phyloP scores from a whole-genome alignment of 1,140 invertebrate genomes.

The Eupeodes corollae region DNA sequence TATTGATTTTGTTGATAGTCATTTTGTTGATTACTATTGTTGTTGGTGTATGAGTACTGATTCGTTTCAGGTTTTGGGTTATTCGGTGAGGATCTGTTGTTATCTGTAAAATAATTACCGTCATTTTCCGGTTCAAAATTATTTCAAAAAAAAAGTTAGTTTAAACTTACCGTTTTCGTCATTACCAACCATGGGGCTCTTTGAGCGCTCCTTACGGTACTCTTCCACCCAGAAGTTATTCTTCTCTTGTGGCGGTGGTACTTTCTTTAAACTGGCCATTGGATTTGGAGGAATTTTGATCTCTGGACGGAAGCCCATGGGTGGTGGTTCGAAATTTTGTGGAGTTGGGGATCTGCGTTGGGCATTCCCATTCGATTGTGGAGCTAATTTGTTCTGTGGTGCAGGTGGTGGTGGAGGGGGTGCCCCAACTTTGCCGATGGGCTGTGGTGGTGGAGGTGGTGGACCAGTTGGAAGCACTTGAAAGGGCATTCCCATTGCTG shows the following conservation, averaged over 20 bases:
- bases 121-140: no score
- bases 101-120: no score
- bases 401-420: constrained; percentile 46
- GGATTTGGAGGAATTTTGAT: constrained; percentile 58
- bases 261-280: constrained; percentile 43
- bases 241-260: constrained; percentile 38
- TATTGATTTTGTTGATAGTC: constrained; percentile 9
- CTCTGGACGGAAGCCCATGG: constrained; percentile 44
- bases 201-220: constrained; percentile 32
- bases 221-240: constrained; percentile 37
- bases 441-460: constrained; percentile 40
- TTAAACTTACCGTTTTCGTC: constrained; percentile 1
- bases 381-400: constrained; percentile 36
- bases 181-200: constrained; percentile 24
- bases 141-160: no score
- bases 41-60: constrained; percentile 2
- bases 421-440: constrained; percentile 36
- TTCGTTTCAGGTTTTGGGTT: neutral
- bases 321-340: constrained; percentile 35
- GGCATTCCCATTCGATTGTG: constrained; percentile 28
- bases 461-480: constrained; percentile 54
- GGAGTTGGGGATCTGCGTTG: constrained; percentile 37
- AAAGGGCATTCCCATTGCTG: constrained; percentile 49
- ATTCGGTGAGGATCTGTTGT: neutral
- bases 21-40: constrained; percentile 5